Conservation (phyloP, 1,140 invertebrate genomes). For the Nomia melanderi region DNA sequence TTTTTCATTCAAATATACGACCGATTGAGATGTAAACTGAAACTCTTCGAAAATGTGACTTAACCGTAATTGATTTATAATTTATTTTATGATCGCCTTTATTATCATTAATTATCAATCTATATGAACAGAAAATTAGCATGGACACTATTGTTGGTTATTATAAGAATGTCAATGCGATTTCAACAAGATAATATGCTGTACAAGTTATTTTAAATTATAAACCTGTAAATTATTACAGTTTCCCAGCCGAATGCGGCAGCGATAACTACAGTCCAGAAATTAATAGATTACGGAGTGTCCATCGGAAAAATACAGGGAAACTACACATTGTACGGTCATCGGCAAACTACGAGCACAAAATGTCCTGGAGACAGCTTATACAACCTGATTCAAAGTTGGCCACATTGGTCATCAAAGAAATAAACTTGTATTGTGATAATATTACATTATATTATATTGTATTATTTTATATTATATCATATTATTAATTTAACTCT, state of each 20-base stretch:
- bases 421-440: background rate
- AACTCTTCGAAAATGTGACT: too few species aligned
- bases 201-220: too few species aligned
- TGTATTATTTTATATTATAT: background rate
- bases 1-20: too few species aligned
- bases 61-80: too few species aligned
- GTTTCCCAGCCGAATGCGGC: slow-evolving; percentile 77
- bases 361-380: slow-evolving; percentile 81
- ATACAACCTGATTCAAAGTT: slow-evolving; percentile 81
- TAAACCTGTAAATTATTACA: slow-evolving; percentile 75
- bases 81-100: too few species aligned
- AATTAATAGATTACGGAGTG: slow-evolving; percentile 79
- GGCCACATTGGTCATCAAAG: slow-evolving; percentile 76
- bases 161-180: too few species aligned
- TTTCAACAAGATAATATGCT: too few species aligned
- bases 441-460: background rate
- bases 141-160: too few species aligned
- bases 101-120: too few species aligned
- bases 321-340: slow-evolving; percentile 79
- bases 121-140: too few species aligned
- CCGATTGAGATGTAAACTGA: too few species aligned
- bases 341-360: slow-evolving; percentile 78
- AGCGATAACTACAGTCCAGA: slow-evolving; percentile 74
- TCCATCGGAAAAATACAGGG: slow-evolving; percentile 68
- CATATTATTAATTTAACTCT: background rate